A percentile compares a stretch with the other conserved stretches of the same genome.
Conservation (phyloP, 2,797 vertebrate genomes). For the Tenualosa thibaudeaui region DNA sequence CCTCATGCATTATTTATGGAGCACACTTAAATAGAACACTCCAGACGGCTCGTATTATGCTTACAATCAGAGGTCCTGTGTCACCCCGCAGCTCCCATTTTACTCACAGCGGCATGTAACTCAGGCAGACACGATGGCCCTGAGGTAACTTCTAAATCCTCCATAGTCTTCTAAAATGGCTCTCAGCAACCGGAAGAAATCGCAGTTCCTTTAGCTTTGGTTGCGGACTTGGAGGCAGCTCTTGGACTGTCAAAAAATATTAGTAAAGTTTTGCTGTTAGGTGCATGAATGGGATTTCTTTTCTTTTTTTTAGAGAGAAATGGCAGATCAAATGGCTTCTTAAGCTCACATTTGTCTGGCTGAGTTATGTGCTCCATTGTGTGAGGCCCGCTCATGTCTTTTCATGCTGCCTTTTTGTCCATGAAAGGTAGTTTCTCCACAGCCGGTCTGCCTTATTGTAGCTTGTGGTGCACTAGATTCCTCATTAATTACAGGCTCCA, state of each 20-base stretch:
- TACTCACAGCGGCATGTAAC: slow-evolving; percentile 2
- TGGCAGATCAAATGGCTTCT: not conserved
- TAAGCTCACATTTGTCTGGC: not conserved
- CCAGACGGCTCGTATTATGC: slow-evolving; percentile 29
- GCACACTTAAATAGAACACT: slow-evolving; percentile 49
- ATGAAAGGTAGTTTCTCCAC: slow-evolving; percentile 1
- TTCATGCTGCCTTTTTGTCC: not conserved
- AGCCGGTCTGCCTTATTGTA: not conserved
- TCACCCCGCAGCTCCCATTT: slow-evolving; percentile 36
- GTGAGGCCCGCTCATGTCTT: not conserved
- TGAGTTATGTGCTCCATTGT: slow-evolving; percentile 16
- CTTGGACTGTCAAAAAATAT: not conserved
- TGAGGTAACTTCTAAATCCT: not conserved
- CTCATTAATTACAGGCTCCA: not conserved
- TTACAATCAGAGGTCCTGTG: slow-evolving; percentile 35
- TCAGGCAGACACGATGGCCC: not conserved
- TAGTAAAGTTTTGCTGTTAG: not conserved
- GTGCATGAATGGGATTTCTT: not conserved
- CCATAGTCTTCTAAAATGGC: not conserved
- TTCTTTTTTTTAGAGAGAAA: not conserved
- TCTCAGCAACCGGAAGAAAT: not conserved
- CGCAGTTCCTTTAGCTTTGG: not conserved
- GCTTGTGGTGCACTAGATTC: not conserved
- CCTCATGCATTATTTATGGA: slow-evolving; percentile 47
- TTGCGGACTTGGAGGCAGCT: not conserved